Conservation (phyloP, 2,797 vertebrate species). For the Coccyzus lansbergi region DNA sequence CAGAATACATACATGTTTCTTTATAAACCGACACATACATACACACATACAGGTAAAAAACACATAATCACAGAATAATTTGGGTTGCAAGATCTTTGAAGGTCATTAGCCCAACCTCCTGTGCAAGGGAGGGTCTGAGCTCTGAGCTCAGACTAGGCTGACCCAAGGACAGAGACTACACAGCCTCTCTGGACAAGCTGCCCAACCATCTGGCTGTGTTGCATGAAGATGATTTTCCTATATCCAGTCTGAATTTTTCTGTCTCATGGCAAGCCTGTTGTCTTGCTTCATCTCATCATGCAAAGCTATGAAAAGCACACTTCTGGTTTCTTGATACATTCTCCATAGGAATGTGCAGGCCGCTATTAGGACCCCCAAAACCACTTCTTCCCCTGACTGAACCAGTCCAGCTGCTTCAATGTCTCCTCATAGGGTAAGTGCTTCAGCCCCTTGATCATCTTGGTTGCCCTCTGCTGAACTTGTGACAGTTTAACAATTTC, state of each 20-base stretch:
- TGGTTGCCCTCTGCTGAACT: background rate
- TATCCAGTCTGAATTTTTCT: background rate
- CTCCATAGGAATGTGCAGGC: rapidly evolving
- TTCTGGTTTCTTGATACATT: background rate
- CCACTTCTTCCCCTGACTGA: background rate
- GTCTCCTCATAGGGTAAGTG: background rate
- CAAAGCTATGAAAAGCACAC: background rate
- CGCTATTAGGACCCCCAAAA: background rate
- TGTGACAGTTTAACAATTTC: background rate
- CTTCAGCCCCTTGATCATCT: background rate
- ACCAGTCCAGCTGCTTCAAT: background rate
- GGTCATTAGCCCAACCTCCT: background rate
- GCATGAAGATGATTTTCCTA: background rate
- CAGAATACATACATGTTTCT: rapidly evolving
- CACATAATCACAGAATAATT: background rate
- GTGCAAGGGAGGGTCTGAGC: background rate
- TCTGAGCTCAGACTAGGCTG: background rate
- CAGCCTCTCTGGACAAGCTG: background rate
- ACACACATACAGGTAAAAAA: background rate
- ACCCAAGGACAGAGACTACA: background rate
- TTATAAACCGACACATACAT: background rate
- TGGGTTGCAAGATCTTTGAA: background rate
- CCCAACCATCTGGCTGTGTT: background rate
- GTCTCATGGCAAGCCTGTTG: background rate
- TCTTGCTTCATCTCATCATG: background rate